These are phyloP conservation scores for Synodontis membranacea DNA, from an alignment of 2,113 vertebrate species.

Conservation along the genomic window DNA sequence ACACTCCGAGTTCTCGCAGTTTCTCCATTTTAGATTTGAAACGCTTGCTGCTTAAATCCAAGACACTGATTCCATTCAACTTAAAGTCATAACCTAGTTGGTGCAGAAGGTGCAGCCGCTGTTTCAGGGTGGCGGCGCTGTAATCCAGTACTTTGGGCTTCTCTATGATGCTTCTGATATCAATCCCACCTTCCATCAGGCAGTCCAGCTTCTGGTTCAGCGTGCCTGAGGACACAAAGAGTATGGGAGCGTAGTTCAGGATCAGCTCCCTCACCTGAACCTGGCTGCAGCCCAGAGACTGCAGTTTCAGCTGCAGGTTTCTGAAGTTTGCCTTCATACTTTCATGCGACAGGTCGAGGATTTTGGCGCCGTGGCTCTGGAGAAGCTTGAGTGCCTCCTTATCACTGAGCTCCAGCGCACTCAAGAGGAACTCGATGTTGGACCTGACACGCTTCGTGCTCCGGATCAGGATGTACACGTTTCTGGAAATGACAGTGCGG, in stretches of 20 bases:
- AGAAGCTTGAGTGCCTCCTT: conserved; percentile 71
- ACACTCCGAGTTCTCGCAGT: conserved; percentile 40
- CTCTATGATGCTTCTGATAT: conserved; percentile 66
- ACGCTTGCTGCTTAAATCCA: conserved; percentile 71
- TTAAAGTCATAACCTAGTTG: conserved; percentile 72
- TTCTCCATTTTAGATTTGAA: conserved; percentile 73
- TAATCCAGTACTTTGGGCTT: conserved; percentile 71
- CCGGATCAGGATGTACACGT: conserved; percentile 76
- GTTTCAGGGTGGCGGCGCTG: conserved; percentile 69
- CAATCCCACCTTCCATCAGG: conserved; percentile 71
- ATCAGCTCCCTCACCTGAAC: conserved; percentile 66
- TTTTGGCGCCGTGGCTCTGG: conserved; percentile 63
- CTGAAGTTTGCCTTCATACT: conserved; percentile 69
- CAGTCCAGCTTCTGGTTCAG: conserved; percentile 75
- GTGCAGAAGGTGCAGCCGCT: conserved; percentile 66
- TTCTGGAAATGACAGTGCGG: conserved; percentile 72
- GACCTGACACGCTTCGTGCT: conserved; percentile 75
- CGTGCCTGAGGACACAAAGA: conserved; percentile 68
- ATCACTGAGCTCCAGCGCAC: conserved; percentile 64
- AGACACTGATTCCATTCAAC: conserved; percentile 68
- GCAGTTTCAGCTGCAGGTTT: conserved; percentile 67
- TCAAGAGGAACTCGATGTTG: conserved; percentile 71
- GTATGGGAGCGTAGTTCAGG: conserved; percentile 59
- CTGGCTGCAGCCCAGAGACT: conserved; percentile 62
- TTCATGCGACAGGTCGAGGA: conserved; percentile 75